Evolutionary conservation across 92 coral and sea anemone species (phyloP).

Genomic region (Isaurus tuberculatus): DNA sequence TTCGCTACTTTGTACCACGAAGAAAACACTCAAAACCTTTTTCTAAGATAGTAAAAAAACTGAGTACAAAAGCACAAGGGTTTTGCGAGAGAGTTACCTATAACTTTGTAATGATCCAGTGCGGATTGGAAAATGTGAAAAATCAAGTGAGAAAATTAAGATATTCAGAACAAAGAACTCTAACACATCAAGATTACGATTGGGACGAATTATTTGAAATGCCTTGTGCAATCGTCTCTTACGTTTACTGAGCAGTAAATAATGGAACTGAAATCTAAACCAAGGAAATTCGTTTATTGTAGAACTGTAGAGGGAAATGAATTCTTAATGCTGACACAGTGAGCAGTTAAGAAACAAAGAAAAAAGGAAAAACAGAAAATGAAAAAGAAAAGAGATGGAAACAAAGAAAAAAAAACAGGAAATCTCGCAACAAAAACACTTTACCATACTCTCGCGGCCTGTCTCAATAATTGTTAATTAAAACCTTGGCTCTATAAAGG

Average conservation of each 20-base stretch:
- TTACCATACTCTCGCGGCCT: too few species aligned
- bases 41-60: background rate
- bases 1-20: conserved; percentile 59
- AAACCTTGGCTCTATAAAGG: too few species aligned
- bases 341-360: too few species aligned
- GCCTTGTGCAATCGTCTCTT: background rate
- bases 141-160: background rate
- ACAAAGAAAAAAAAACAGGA: too few species aligned
- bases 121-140: background rate
- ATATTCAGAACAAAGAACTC: background rate
- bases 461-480: too few species aligned
- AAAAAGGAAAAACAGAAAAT: too few species aligned
- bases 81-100: conserved; percentile 2
- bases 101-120: background rate
- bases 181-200: background rate
- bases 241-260: background rate
- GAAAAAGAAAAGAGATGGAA: too few species aligned
- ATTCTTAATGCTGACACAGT: too few species aligned
- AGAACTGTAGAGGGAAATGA: too few species aligned
- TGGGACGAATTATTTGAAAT: conserved; percentile 24
- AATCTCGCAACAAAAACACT: too few species aligned
- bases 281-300: too few species aligned
- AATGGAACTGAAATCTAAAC: too few species aligned
- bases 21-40: conserved; percentile 14
- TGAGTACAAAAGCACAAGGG: background rate